Percentiles rank a stretch among this genome's conserved stretches.
phyloP scores from a whole-genome alignment of 1,140 invertebrate genomes.

The Diorhabda carinulata region DNA sequence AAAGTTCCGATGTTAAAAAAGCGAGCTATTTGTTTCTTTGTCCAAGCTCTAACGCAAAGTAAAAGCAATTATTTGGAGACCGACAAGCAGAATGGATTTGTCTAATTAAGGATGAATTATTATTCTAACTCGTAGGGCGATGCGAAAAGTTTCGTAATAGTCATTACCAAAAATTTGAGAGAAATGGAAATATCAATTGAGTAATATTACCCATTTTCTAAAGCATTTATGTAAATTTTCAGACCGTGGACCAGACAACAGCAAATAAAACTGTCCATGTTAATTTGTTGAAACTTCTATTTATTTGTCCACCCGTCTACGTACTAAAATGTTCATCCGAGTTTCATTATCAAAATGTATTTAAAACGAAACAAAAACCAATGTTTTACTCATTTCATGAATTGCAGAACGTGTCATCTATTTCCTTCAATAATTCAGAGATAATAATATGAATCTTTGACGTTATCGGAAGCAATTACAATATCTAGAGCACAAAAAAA shows the following conservation, averaged over 20 bases:
- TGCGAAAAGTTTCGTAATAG: neutral
- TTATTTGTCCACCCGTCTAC: neutral
- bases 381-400: no score
- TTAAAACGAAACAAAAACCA: no score
- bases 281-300: neutral
- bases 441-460: no score
- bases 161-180: neutral
- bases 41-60: neutral
- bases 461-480: no score
- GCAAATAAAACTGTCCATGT: neutral
- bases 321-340: no score
- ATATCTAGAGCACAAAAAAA: no score
- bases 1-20: no score
- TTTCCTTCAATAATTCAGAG: no score
- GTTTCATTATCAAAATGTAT: no score
- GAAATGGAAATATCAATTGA: constrained; percentile 1
- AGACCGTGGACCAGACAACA: neutral
- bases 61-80: constrained; percentile 1
- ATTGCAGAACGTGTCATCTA: no score
- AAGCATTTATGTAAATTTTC: neutral
- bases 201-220: neutral
- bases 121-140: neutral
- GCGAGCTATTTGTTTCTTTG: neutral
- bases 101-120: constrained; percentile 3
- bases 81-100: constrained; percentile 2